Evolutionary conservation across 2,113 vertebrate genomes (phyloP), one percentile per base, ranked within the genome.

Genomic region (Empidonax traillii): DNA sequence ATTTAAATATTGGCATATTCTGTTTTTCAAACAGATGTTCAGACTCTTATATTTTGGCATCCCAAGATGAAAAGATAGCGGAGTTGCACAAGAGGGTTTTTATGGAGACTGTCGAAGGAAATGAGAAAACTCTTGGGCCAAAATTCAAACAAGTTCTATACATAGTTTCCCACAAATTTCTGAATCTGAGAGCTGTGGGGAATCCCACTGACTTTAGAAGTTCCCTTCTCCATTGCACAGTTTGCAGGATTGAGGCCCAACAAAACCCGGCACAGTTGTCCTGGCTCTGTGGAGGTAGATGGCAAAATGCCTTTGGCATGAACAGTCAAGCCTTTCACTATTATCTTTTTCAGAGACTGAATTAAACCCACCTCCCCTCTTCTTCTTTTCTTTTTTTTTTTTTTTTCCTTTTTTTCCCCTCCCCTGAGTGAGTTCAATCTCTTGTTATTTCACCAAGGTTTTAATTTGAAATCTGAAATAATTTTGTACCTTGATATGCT

Each of bases 141-240:
- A 94, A 91, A 94, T 79, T 95, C 91, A 92, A 49, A 85, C 91
- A 94, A 96, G 91, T 89, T 94, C 93, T 96, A 87, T 96, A 93
- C 94, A 95, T 89, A 95, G 94, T 94, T 97, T 93, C 94, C 94
- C 96, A 95, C 87, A 94, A 92, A 85, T 87, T 94, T 95, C 84
- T 94, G 89, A 87, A 87, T 81, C 86, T 66, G 84, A 65, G 81
- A 92, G 91, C 84, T 91, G 84, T 87, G 84, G 95, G 96, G 94
- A 97, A 96, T 97, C 96, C 96, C 96, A 92, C 89, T 94, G 91
- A 85, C 94, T 97, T 87, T 19, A 89, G 95, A 96, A 90, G 89
- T 87, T 95, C 89, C 89, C 84, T 87, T 87, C 37, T 81, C 28
- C 58, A 20, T 82, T 0, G 0, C 68, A 78, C 65, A 75, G 65